These are phyloP conservation scores for Drosophila melanocephala DNA, from an alignment of 2,888 invertebrate species.

Conservation along the genomic window DNA sequence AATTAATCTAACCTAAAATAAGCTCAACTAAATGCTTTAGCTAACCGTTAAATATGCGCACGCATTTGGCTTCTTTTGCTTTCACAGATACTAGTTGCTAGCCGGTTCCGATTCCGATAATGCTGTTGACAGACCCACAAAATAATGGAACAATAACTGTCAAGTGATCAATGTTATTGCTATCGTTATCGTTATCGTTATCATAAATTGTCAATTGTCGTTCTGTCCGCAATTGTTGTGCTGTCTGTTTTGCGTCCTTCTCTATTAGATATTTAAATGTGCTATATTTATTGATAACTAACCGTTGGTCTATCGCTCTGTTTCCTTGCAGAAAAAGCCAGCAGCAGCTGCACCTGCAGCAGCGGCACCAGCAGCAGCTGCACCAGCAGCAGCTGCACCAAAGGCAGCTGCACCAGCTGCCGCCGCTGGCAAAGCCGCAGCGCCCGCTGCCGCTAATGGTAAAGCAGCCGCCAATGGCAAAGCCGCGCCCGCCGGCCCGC, in stretches of 20 bases:
- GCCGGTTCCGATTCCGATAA: conserved; percentile 14
- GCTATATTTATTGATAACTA: conserved; percentile 12
- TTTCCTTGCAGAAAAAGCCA: conserved; percentile 81
- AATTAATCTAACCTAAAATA: conserved; percentile 6
- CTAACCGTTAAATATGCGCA: conserved; percentile 4
- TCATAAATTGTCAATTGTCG: conserved; percentile 35
- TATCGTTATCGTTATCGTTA: conserved; percentile 28
- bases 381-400: conserved; percentile 33
- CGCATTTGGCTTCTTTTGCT: conserved; percentile 46
- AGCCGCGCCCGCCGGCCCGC: conserved; percentile 78
- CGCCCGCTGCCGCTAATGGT: conserved; percentile 65
- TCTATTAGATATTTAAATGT: neutral
- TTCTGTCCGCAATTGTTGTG: conserved; percentile 33
- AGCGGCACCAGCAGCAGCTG: conserved; percentile 52
- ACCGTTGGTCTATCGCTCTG: conserved; percentile 9
- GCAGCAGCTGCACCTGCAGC: conserved; percentile 47
- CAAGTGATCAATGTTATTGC: conserved; percentile 55
- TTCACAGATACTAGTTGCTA: conserved; percentile 53
- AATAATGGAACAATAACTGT: conserved; percentile 34
- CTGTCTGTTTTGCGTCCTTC: conserved; percentile 39
- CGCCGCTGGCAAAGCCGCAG: conserved; percentile 59
- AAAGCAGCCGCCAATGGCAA: conserved; percentile 60
- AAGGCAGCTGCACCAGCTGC: conserved; percentile 35
- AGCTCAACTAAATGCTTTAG: conserved; percentile 11
- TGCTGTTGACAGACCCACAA: conserved; percentile 5